Percentiles rank a stretch among this genome's conserved stretches.
Conservation (phyloP, 2,888 invertebrate species). For the Eutolmus rufibarbis region DNA sequence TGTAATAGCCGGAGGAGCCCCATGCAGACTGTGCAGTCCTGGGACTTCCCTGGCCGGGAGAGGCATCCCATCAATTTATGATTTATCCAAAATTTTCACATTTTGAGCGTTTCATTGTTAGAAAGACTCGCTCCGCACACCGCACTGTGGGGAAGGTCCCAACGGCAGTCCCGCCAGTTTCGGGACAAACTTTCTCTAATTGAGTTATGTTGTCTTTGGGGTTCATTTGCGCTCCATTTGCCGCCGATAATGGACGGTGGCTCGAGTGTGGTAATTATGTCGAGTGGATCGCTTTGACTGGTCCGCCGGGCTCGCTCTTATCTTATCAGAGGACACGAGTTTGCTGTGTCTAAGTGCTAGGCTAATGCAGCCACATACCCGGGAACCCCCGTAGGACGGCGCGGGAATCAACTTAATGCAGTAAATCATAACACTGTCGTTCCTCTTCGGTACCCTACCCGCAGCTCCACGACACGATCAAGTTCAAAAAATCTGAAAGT, state of each 20-base stretch:
- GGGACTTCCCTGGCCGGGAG: background rate
- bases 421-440: background rate
- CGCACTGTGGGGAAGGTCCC: background rate
- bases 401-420: background rate
- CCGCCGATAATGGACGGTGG: constrained; percentile 1
- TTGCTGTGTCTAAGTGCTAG: background rate
- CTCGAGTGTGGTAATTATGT: constrained; percentile 17
- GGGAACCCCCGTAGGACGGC: background rate
- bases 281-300: constrained; percentile 4
- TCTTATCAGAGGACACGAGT: constrained; percentile 9
- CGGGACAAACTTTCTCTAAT: constrained; percentile 13
- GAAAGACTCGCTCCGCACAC: background rate
- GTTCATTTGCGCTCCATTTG: constrained; percentile 16
- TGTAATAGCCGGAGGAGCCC: constrained; percentile 4
- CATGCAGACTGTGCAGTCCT: background rate
- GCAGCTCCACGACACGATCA: background rate
- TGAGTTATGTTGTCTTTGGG: constrained; percentile 16
- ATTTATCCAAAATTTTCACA: constrained; percentile 7
- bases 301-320: background rate
- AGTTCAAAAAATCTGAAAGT: background rate
- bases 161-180: background rate
- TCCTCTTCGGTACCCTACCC: background rate
- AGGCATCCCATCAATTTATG: constrained; percentile 14
- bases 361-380: background rate
- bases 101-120: background rate